Percentiles rank a stretch among this genome's conserved stretches.
Conservation (phyloP, 2,113 vertebrate genomes). For the Poeciliopsis prolifica region DNA sequence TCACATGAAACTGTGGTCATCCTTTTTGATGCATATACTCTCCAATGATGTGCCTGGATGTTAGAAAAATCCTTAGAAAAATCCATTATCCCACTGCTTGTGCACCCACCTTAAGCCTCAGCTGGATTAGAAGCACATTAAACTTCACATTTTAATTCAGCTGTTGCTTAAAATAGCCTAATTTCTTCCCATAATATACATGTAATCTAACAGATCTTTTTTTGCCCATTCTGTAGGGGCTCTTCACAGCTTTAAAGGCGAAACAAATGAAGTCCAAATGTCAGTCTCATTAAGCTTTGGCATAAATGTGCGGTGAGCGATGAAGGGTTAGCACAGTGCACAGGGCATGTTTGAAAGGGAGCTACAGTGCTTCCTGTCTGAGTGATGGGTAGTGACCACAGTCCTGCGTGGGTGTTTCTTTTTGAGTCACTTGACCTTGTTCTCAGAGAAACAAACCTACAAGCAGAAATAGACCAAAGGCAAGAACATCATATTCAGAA, state of each 20-base stretch:
- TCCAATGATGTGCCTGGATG: slow-evolving; percentile 34
- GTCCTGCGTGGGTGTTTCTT: slow-evolving; percentile 5
- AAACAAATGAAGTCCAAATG: slow-evolving; percentile 48
- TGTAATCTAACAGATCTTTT: neutral
- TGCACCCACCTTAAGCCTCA: slow-evolving; percentile 28
- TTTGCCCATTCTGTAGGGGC: slow-evolving; percentile 24
- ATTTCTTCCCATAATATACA: slow-evolving; percentile 25
- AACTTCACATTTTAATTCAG: slow-evolving; percentile 25
- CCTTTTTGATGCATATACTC: neutral
- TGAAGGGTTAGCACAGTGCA: slow-evolving; percentile 16
- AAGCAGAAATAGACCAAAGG: neutral
- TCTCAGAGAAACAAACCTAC: neutral
- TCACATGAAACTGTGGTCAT: slow-evolving; percentile 11
- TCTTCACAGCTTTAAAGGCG: slow-evolving; percentile 37
- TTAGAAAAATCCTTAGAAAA: too few species aligned
- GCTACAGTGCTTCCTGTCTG: slow-evolving; percentile 37
- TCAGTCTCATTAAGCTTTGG: slow-evolving; percentile 8
- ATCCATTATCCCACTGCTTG: too few species aligned
- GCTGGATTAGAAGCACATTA: slow-evolving; percentile 22
- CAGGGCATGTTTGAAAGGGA: slow-evolving; percentile 39
- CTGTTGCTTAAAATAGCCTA: slow-evolving; percentile 15
- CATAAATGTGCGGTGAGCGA: slow-evolving; percentile 8
- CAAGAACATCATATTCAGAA: neutral
- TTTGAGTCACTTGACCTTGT: neutral
- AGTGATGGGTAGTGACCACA: slow-evolving; percentile 7